A percentile compares a stretch with the other conserved stretches of the same genome.
Conservation (phyloP, 2,113 vertebrate genomes). For the Dolichotis patagonum region DNA sequence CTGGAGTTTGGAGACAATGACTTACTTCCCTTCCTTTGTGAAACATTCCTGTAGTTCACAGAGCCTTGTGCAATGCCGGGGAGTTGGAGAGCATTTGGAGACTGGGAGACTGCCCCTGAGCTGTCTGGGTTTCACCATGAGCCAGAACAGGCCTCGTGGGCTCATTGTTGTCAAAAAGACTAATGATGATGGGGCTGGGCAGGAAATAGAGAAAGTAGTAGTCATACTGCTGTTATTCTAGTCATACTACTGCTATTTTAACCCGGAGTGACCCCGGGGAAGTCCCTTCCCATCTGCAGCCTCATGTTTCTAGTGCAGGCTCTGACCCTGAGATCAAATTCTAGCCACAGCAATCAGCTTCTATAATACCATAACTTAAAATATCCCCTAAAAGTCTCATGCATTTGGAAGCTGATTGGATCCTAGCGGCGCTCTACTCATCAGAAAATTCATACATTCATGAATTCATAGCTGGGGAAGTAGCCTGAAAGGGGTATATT, state of each 20-base stretch:
- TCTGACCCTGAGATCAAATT: background rate
- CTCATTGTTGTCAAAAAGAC: background rate
- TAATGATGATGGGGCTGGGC: background rate
- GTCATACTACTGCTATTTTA: background rate
- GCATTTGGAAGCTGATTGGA: background rate
- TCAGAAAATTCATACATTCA: background rate
- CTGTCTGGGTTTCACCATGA: background rate
- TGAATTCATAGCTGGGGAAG: background rate
- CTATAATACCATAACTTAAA: background rate
- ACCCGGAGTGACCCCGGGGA: background rate
- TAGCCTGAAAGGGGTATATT: background rate
- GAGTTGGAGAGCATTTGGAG: too few relatives aligned
- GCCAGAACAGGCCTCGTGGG: too few relatives aligned
- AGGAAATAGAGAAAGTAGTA: background rate
- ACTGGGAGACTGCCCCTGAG: background rate
- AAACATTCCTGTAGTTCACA: background rate
- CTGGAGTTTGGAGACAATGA: background rate
- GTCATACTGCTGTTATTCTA: background rate
- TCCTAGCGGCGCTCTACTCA: too few relatives aligned
- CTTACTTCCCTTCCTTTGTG: background rate
- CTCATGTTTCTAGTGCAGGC: background rate
- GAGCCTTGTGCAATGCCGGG: background rate
- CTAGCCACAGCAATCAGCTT: background rate
- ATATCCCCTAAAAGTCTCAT: background rate
- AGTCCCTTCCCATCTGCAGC: background rate